Evolutionary conservation across 2,888 invertebrate species (phyloP), one percentile per base, ranked within the genome.

Genomic region (Pandemis corylana): DNA sequence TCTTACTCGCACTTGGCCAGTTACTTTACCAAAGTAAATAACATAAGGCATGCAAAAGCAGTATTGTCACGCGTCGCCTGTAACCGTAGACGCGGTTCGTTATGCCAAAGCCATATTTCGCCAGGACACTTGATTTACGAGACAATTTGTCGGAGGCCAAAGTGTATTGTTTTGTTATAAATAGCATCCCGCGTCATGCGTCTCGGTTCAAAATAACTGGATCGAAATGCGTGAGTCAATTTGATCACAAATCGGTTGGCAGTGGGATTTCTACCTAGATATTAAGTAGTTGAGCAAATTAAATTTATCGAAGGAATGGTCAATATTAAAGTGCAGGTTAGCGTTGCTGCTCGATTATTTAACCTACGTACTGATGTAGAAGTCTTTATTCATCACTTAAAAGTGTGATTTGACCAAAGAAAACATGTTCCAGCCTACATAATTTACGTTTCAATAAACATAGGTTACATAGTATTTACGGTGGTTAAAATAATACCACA

Each of bases 61-160:
- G 64, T 49, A 53, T 69, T 73, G 63, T 61, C 74, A 66, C 66
- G 51, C 72, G 46, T 66, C 72, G 46, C 61, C 61, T 61, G 69
- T 74, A 69, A 74, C 74, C 69, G 59, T 49, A 62, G 61, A 69
- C 72, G 64, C 63, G 13, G 68, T 66, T 66, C 66, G 69, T 70
- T 74, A 74, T 65, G 49, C 42, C n/a, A 10, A 61, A 28, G 71
- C 74, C 64, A 76, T 76, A 77, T 76, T 75, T 77, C 68, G 69
- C 66, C 56, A 62, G 49, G 64, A 63, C 62, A 72, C 69, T 73
- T 76, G 78, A 77, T 75, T 77, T 77, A 78, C 72, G 68, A 66
- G 71, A 71, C 78, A 76, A 77, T 77, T 77, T 77, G 76, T 72
- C 53, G 63, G 51, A 63, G 56, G 75, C 44, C 68, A 71, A 65